phyloP scores from a whole-genome alignment of 2,113 vertebrate genomes.

The Noctilio leporinus region DNA sequence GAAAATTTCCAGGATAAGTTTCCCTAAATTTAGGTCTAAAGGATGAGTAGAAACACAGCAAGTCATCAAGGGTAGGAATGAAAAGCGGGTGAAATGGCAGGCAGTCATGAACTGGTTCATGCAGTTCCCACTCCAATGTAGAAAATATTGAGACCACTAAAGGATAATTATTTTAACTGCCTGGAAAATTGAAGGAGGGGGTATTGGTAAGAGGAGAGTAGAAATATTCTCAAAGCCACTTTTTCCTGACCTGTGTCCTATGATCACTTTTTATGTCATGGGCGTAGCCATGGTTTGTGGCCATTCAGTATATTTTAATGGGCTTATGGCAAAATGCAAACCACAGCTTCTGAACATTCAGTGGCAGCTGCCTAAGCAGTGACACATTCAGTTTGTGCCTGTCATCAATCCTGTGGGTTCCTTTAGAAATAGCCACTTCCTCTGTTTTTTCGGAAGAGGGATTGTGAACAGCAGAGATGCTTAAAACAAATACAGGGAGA shows the following conservation, averaged over 20 bases:
- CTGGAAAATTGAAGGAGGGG: not conserved
- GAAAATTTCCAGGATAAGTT: not conserved
- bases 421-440: not conserved
- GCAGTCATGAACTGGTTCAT: not conserved
- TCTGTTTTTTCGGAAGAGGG: not conserved
- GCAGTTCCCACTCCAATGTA: not conserved
- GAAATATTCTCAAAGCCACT: not conserved
- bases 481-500: not conserved
- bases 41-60: not conserved
- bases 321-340: not conserved
- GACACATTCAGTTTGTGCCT: not conserved
- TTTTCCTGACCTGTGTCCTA: not conserved
- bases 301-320: not conserved
- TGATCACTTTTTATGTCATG: not conserved
- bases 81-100: not conserved
- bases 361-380: not conserved
- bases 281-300: not conserved
- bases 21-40: not conserved
- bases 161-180: not conserved
- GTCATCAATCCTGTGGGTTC: not conserved
- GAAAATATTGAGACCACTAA: not conserved
- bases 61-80: not conserved
- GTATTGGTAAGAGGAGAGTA: not conserved
- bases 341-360: not conserved
- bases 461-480: not conserved